These are phyloP conservation scores for Manis javanica DNA, from an alignment of 2,797 vertebrate genomes.

Conservation along the genomic window DNA sequence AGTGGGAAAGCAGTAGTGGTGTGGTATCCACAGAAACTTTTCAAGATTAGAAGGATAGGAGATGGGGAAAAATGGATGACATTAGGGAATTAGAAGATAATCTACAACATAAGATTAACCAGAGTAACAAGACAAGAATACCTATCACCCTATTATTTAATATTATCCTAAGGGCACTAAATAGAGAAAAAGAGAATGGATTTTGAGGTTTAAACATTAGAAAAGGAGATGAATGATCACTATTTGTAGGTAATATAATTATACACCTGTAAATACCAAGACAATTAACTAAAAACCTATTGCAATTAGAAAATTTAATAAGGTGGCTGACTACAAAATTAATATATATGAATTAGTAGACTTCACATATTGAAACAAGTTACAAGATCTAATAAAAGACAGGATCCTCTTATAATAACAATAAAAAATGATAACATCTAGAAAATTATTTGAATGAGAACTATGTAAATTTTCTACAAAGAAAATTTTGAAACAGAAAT, in stretches of 20 bases:
- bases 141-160: background rate
- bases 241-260: background rate
- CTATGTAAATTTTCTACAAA: background rate
- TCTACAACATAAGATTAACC: background rate
- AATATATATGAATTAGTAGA: constrained; percentile 43
- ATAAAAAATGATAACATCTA: constrained; percentile 33
- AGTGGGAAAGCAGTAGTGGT: background rate
- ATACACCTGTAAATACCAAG: background rate
- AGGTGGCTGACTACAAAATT: background rate
- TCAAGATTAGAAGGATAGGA: background rate
- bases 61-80: background rate
- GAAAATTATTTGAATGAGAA: constrained; percentile 23
- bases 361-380: background rate
- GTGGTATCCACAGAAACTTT: background rate
- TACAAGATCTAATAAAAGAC: background rate
- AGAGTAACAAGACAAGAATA: background rate
- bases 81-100: background rate
- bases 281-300: constrained; percentile 41
- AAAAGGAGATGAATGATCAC: background rate
- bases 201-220: constrained; percentile 13
- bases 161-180: background rate
- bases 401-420: background rate
- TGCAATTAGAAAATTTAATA: constrained; percentile 40
- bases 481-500: constrained; percentile 41
- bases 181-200: background rate